A percentile compares a stretch with the other conserved stretches of the same genome.
Conservation (phyloP, 2,888 invertebrate genomes). For the Ernsta delagoae region DNA sequence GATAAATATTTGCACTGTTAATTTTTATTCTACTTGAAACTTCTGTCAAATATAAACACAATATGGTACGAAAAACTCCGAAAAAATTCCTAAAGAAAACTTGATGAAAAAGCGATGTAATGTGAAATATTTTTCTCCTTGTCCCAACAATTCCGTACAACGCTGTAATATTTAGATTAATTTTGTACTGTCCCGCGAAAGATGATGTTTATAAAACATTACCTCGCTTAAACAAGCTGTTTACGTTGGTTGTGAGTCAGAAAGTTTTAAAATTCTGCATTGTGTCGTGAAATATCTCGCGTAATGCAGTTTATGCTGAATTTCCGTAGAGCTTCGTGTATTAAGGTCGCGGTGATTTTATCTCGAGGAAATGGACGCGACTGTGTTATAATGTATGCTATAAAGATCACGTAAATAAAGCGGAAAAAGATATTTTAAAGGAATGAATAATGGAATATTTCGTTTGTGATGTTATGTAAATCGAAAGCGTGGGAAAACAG, state of each 20-base stretch:
- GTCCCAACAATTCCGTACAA: background rate
- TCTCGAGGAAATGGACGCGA: background rate
- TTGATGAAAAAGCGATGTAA: background rate
- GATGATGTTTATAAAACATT: constrained; percentile 7
- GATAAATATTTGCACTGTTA: too few species aligned
- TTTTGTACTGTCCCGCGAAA: background rate
- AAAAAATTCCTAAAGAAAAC: background rate
- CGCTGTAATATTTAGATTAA: background rate
- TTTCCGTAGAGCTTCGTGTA: background rate
- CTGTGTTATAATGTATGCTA: background rate
- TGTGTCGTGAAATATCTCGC: background rate
- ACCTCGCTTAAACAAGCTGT: background rate
- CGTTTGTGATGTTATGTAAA: too few species aligned
- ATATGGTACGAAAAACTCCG: too few species aligned
- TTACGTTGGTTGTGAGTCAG: background rate
- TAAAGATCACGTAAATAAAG: background rate
- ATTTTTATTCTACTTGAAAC: too few species aligned
- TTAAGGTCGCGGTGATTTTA: constrained; percentile 11
- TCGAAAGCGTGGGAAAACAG: too few species aligned
- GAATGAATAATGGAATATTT: background rate
- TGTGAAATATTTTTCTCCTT: background rate
- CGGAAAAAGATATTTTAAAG: background rate
- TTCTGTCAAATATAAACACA: too few species aligned
- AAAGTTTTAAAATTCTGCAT: constrained; percentile 11
- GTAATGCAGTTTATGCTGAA: constrained; percentile 8